Base-by-base conservation (phyloP, 2,888 invertebrate species). In the Nephrotoma guestfalica region DNA sequence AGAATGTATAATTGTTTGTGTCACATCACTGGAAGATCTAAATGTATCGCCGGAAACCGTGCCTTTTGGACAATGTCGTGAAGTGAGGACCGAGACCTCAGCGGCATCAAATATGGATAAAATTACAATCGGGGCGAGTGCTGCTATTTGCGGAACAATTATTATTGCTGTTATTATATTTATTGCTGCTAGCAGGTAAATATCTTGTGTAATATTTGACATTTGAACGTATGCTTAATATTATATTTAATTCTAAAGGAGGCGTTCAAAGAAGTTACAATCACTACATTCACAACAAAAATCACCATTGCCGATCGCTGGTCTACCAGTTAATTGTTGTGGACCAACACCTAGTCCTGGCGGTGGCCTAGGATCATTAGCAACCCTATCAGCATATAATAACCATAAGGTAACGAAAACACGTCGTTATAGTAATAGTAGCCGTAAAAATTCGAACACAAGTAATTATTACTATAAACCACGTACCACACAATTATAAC, bases 1-100 rank as follows among this genome's bases (percentile, higher is more conserved):
- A 95, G 97, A 98, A 93, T 97, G 97, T 91, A 96, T 98, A 88
- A 95, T 98, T 88, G 97, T 98, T 88, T 98, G 98, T 92, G 97
- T 98, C 87, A 96, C 97, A 89, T 97, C 97, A 86, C 92, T 97
- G 88, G 97, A 97, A 92, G 97, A 97, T 91, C 94, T 96, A 87
- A 95, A 96, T 91, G 95, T 97, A n/a, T 96, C 96, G 87, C 97
- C 97, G 51, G 96, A 96, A 89, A 95, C 94, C 88, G 96, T 97
- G 88, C 97, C 96, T 86, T 96, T 95, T 92, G 93, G 93, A 87
- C 97, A 97, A 91, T 98, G 98, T 90, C 94, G 96, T 86, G 98
- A 98, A 92, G 96, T 97, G 87, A 94, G 97, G 88, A 97, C 97
- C 2, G 96, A 96, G 86, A 94, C 95, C 86, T 95, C 96, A 18